Percentiles rank a stretch among this genome's conserved stretches.
Conservation (phyloP, 2,113 vertebrate genomes). For the Vidua chalybeata region DNA sequence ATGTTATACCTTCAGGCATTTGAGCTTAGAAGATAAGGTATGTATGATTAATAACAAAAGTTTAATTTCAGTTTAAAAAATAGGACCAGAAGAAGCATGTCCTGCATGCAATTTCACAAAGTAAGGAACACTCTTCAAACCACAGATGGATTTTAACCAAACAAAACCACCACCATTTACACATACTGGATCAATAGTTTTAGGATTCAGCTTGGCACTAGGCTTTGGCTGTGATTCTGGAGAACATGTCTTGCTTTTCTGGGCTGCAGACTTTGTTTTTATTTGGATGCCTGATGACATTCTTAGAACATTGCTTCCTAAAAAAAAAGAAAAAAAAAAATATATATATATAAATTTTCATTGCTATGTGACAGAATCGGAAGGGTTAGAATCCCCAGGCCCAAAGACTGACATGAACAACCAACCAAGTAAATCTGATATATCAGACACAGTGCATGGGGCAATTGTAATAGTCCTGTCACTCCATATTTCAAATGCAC, state of each 20-base stretch:
- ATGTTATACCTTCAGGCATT: neutral
- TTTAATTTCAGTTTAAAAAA: neutral
- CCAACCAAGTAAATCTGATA: neutral
- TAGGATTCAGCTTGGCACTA: slow-evolving; percentile 82
- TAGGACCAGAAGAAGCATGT: neutral
- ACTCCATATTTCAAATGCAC: neutral
- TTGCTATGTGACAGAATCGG: neutral
- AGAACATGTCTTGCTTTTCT: slow-evolving; percentile 55
- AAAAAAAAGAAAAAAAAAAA: neutral
- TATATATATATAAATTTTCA: neutral
- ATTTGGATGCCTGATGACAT: slow-evolving; percentile 38
- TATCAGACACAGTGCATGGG: accelerated
- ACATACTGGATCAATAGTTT: slow-evolving; percentile 83
- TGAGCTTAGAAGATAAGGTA: neutral
- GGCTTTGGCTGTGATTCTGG: slow-evolving; percentile 67
- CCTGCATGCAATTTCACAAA: neutral
- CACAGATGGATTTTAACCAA: neutral
- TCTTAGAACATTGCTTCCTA: slow-evolving; percentile 57
- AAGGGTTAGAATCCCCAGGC: neutral
- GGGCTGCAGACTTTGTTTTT: slow-evolving; percentile 27
- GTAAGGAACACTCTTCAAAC: neutral
- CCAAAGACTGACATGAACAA: neutral
- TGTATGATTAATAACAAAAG: neutral
- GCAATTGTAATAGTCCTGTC: neutral
- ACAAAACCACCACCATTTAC: neutral